Conservation (phyloP, 2,888 invertebrate genomes). For the Lomographa bimaculata region DNA sequence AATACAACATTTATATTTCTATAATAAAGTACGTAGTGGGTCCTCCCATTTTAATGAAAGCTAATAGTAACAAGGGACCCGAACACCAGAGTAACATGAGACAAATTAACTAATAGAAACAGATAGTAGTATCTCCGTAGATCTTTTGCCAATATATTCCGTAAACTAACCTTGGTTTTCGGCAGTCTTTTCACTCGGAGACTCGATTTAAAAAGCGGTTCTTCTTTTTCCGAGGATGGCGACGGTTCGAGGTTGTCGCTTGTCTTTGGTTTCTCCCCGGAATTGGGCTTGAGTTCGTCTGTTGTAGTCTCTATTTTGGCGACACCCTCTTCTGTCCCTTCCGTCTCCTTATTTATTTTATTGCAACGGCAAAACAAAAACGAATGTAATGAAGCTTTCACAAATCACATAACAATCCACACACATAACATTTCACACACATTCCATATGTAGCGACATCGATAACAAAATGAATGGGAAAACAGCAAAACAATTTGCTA, state of each 20-base stretch:
- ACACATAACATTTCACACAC: conserved; percentile 39
- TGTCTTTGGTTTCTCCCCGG: conserved; percentile 56
- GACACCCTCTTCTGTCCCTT: conserved; percentile 67
- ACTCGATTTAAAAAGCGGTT: conserved; percentile 77
- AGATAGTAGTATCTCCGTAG: conserved; percentile 47
- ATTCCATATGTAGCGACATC: conserved; percentile 57
- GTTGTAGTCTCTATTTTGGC: conserved; percentile 78
- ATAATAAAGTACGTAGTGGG: background rate
- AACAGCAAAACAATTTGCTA: conserved; percentile 61
- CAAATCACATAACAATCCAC: conserved; percentile 45
- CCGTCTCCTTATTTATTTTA: conserved; percentile 69
- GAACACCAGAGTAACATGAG: conserved; percentile 55
- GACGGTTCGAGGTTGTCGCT: conserved; percentile 51
- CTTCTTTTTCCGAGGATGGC: conserved; percentile 69
- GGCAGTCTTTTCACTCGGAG: conserved; percentile 66
- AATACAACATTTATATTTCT: background rate
- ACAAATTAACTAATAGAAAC: conserved; percentile 64
- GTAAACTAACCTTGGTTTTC: conserved; percentile 74
- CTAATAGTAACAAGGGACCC: conserved; percentile 40
- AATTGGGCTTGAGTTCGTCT: conserved; percentile 73
- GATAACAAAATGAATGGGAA: conserved; percentile 50
- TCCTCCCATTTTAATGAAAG: conserved; percentile 40
- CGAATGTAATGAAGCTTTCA: conserved; percentile 62
- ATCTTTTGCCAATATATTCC: conserved; percentile 38
- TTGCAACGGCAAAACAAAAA: conserved; percentile 76